Conservation (phyloP, 2,113 vertebrate genomes). For the Petroica traversi region DNA sequence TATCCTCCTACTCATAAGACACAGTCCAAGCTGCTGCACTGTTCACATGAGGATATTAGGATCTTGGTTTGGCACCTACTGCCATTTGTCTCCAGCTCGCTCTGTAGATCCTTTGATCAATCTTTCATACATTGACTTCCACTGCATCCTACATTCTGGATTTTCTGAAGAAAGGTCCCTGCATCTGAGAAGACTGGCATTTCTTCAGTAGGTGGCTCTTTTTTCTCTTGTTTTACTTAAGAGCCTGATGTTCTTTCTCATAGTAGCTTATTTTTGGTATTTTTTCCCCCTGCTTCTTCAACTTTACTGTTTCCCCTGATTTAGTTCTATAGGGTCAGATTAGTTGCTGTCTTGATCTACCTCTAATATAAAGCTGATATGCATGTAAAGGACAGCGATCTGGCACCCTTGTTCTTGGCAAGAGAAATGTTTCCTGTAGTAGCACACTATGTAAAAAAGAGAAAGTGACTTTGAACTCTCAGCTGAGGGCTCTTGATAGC, state of each 20-base stretch:
- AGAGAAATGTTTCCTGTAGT: not conserved
- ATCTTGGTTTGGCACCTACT: not conserved
- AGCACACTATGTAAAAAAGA: not conserved
- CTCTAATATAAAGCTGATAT: not conserved
- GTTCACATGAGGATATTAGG: not conserved
- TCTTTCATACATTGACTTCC: not conserved
- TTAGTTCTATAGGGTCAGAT: not conserved
- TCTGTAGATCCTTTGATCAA: not conserved
- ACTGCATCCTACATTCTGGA: not conserved
- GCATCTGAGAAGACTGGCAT: not conserved
- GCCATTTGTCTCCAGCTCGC: not conserved
- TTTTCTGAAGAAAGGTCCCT: not conserved
- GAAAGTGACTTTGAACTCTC: not conserved
- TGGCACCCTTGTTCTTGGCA: not conserved
- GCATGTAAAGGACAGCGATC: not conserved
- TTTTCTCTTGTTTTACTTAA: not conserved
- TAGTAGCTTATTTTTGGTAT: not conserved
- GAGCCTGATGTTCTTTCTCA: not conserved
- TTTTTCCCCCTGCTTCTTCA: not conserved
- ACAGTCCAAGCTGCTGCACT: not conserved
- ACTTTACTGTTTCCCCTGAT: not conserved
- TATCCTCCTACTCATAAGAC: not conserved
- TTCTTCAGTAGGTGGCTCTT: not conserved
- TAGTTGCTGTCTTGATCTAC: not conserved
- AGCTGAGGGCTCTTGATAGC: not conserved